Evolutionary conservation across 2,888 invertebrate species (phyloP).

Genomic region (Meta bourneti): DNA sequence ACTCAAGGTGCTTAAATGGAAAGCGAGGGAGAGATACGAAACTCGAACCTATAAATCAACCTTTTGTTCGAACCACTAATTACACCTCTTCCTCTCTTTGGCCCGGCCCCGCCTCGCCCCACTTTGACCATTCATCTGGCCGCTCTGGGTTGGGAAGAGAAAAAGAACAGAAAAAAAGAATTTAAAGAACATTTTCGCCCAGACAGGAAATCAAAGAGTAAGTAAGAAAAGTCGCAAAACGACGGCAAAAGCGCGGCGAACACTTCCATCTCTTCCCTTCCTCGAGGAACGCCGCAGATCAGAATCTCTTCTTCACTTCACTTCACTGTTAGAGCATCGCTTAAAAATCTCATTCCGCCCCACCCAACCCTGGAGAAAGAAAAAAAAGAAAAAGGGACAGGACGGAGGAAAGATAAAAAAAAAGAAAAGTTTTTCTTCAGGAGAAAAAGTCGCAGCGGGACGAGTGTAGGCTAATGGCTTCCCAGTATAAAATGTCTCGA

Average conservation of each 20-base stretch:
- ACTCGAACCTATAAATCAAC: constrained; percentile 36
- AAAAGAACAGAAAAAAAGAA: constrained; percentile 36
- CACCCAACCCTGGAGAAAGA: constrained; percentile 30
- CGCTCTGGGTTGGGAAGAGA: not conserved
- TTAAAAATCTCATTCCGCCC: constrained; percentile 70
- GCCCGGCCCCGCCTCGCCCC: constrained; percentile 22
- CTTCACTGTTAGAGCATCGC: constrained; percentile 57
- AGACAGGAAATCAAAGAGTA: constrained; percentile 64
- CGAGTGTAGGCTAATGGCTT: constrained; percentile 65
- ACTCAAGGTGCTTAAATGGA: constrained; percentile 7
- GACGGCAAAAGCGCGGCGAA: constrained; percentile 40
- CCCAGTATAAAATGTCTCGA: constrained; percentile 62
- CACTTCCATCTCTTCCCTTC: not conserved
- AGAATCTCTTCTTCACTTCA: constrained; percentile 46
- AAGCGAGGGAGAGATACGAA: constrained; percentile 6
- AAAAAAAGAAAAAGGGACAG: constrained; percentile 2
- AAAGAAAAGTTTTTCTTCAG: constrained; percentile 52
- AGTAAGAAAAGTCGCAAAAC: constrained; percentile 52
- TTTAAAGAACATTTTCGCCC: constrained; percentile 6
- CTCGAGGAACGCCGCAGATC: constrained; percentile 36
- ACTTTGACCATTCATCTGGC: not conserved
- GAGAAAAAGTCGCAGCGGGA: constrained; percentile 54
- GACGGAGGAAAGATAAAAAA: constrained; percentile 15
- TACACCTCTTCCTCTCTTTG: constrained; percentile 30
- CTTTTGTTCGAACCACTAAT: constrained; percentile 54